Evolutionary conservation across 2,888 invertebrate species (phyloP).

Genomic region (Mactromeris polynyma): DNA sequence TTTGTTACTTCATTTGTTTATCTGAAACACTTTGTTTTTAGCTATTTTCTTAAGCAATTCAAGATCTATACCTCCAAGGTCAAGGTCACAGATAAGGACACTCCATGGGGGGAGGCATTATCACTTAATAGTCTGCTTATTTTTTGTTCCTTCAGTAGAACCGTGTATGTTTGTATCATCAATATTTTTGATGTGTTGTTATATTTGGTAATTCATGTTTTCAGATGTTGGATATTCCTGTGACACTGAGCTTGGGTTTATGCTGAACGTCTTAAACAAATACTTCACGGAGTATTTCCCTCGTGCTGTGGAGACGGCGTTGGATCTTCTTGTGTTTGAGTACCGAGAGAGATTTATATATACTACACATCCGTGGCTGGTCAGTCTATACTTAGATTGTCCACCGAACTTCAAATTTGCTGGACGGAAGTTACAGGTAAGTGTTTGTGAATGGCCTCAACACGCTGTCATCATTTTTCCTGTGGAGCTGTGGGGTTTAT

Average conservation of each 20-base stretch:
- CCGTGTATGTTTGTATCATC: no score
- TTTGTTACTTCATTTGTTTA: no score
- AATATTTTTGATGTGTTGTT: no score
- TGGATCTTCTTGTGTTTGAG: conserved; percentile 70
- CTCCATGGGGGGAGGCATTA: no score
- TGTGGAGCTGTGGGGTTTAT: no score
- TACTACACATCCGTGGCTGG: conserved; percentile 86
- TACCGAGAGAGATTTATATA: conserved; percentile 82
- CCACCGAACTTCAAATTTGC: conserved; percentile 75
- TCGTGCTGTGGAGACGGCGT: conserved; percentile 73
- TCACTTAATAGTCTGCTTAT: no score
- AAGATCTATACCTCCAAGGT: no score
- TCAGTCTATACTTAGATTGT: conserved; percentile 84
- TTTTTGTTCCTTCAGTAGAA: no score
- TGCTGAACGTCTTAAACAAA: conserved; percentile 82
- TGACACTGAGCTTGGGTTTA: conserved; percentile 72
- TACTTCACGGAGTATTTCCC: conserved; percentile 84
- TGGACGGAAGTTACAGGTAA: not conserved
- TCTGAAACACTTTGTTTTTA: not conserved
- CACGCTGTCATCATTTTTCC: no score
- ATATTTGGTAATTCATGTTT: conserved; percentile 13
- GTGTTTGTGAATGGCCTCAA: no score
- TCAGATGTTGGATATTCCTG: conserved; percentile 82
- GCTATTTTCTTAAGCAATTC: no score
- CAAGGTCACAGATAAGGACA: no score